Percentiles rank a stretch among this genome's conserved stretches.
These are phyloP conservation scores for Temnothorax longispinosus DNA, from an alignment of 1,140 invertebrate genomes.

Conservation along the genomic window DNA sequence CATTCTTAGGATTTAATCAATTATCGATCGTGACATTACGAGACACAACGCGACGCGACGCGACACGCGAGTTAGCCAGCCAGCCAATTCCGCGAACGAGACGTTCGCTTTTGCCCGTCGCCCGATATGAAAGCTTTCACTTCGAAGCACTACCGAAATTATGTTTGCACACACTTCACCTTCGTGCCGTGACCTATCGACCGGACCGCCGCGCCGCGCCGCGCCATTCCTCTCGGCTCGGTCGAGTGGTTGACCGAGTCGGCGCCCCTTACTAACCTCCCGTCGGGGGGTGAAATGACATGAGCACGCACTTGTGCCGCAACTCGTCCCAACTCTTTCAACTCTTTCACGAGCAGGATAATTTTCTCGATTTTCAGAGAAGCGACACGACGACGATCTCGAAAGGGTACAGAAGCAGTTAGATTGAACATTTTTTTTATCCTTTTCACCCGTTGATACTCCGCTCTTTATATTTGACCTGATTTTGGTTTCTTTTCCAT, in stretches of 20 bases:
- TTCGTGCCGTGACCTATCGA: slow-evolving; percentile 68
- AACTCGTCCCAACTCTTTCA: slow-evolving; percentile 15
- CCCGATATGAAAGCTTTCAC: slow-evolving; percentile 27
- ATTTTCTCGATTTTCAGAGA: slow-evolving; percentile 23
- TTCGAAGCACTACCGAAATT: slow-evolving; percentile 71
- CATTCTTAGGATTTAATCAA: slow-evolving; percentile 49
- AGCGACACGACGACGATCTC: background rate
- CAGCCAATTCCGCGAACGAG: slow-evolving; percentile 44
- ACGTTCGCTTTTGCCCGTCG: background rate
- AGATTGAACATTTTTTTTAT: slow-evolving; percentile 27
- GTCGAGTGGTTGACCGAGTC: slow-evolving; percentile 41
- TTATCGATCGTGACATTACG: slow-evolving; percentile 55
- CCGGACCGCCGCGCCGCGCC: slow-evolving; percentile 7
- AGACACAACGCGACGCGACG: slow-evolving; percentile 8
- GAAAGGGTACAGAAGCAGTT: background rate
- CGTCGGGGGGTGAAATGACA: slow-evolving; percentile 4
- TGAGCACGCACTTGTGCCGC: slow-evolving; percentile 43
- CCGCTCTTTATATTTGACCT: background rate
- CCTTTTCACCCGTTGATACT: background rate
- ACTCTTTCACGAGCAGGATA: background rate
- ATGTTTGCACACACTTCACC: slow-evolving; percentile 72
- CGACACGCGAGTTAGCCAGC: background rate
- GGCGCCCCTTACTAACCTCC: slow-evolving; percentile 28
- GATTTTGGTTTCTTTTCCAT: background rate
- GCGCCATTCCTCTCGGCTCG: background rate